Percentiles rank a stretch among this genome's conserved stretches.
phyloP scores from a whole-genome alignment of 2,113 vertebrate genomes.

The Indicator indicator region DNA sequence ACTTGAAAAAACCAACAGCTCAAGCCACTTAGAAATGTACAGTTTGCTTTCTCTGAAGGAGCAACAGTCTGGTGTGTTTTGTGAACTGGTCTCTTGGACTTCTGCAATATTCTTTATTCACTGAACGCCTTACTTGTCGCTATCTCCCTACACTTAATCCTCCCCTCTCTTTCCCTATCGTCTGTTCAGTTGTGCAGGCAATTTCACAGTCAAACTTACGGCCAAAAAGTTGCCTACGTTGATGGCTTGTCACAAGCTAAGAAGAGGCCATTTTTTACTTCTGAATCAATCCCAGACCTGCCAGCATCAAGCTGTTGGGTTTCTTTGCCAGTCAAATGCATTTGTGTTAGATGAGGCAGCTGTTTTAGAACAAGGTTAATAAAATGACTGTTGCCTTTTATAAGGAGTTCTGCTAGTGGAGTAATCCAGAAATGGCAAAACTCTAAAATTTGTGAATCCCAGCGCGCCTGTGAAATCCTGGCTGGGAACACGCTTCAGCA shows the following conservation, averaged over 20 bases:
- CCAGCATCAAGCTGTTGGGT: not conserved
- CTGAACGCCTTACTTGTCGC: not conserved
- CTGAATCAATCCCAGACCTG: conserved; percentile 17
- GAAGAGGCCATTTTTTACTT: not conserved
- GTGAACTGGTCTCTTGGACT: not conserved
- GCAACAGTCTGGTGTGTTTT: not conserved
- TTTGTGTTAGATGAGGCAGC: conserved; percentile 12
- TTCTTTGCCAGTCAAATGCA: conserved; percentile 13
- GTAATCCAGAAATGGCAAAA: conserved; percentile 21
- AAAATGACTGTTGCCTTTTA: conserved; percentile 43
- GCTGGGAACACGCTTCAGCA: conserved; percentile 14
- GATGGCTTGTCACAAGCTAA: conserved; percentile 45
- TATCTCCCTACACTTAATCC: not conserved
- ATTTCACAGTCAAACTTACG: not conserved
- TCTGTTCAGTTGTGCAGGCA: not conserved
- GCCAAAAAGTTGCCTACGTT: conserved; percentile 16
- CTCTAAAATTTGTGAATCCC: conserved; percentile 62
- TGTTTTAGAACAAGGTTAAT: conserved; percentile 45
- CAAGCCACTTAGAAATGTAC: not conserved
- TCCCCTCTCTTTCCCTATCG: not conserved
- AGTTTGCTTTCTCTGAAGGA: not conserved
- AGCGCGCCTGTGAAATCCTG: conserved; percentile 33
- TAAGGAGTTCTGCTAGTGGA: not conserved
- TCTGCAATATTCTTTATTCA: not conserved
- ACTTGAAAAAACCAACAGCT: not conserved